Conservation (phyloP, 2,888 invertebrate species). For the Hypselothyrea guttata region DNA sequence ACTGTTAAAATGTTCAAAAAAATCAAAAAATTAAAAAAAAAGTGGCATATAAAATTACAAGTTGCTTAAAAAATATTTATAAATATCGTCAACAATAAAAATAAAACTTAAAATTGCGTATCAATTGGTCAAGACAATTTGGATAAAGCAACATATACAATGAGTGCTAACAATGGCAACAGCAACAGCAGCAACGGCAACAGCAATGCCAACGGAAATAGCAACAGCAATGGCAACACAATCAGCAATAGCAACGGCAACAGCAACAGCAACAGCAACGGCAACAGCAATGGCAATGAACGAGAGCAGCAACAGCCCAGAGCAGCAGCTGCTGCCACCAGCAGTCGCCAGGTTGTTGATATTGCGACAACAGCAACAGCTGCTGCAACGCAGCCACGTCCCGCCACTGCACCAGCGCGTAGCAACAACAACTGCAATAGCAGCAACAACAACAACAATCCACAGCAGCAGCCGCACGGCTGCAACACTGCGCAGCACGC, state of each 20-base stretch:
- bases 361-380: constrained; percentile 18
- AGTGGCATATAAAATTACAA: too few relatives aligned
- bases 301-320: constrained; percentile 23
- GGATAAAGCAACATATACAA: too few relatives aligned
- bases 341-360: constrained; percentile 37
- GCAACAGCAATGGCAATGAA: constrained; percentile 38
- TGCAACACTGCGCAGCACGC: constrained; percentile 34
- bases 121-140: constrained; percentile 23
- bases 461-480: constrained; percentile 16
- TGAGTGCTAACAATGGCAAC: constrained; percentile 25
- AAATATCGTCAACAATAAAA: constrained; percentile 5
- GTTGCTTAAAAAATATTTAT: too few relatives aligned
- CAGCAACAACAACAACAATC: constrained; percentile 50
- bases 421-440: constrained; percentile 58
- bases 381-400: constrained; percentile 22
- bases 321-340: constrained; percentile 23
- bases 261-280: constrained; percentile 42
- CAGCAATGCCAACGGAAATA: constrained; percentile 37
- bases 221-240: constrained; percentile 21
- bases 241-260: constrained; percentile 39
- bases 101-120: constrained; percentile 30
- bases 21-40: too few relatives aligned
- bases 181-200: constrained; percentile 40
- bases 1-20: too few relatives aligned
- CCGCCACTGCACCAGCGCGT: constrained; percentile 54